Evolutionary conservation across 2,113 vertebrate genomes (phyloP).

Genomic region (Epinephelus moara): DNA sequence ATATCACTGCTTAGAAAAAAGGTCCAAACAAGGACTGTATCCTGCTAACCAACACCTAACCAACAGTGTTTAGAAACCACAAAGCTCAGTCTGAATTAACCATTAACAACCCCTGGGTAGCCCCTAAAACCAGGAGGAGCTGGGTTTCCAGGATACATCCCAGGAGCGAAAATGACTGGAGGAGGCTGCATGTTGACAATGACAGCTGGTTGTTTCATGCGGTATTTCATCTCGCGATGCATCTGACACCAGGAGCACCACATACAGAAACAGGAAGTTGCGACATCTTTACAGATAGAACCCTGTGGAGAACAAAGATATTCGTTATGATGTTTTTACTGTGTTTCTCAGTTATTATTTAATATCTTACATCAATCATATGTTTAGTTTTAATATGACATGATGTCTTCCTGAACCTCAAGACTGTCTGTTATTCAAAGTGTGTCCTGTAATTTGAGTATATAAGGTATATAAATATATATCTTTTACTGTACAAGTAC

Average conservation of each 20-base stretch:
- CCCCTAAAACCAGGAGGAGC: too few species aligned
- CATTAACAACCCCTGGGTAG: too few species aligned
- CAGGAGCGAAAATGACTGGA: neutral
- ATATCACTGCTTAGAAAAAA: neutral
- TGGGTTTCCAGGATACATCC: too few species aligned
- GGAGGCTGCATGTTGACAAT: constrained; percentile 48
- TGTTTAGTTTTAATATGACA: too few species aligned
- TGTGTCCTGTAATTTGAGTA: too few species aligned
- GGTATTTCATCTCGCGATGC: constrained; percentile 56
- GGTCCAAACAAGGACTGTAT: neutral
- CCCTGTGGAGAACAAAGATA: constrained; percentile 45
- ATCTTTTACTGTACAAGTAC: too few species aligned
- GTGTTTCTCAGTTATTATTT: neutral
- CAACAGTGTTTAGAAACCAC: neutral
- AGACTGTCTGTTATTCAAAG: too few species aligned
- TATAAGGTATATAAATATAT: too few species aligned
- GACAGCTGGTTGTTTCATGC: neutral
- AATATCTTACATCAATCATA: too few species aligned
- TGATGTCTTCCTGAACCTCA: too few species aligned
- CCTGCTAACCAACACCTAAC: neutral
- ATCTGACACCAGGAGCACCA: constrained; percentile 73
- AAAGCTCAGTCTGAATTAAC: too few species aligned
- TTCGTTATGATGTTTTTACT: neutral
- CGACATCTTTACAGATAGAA: constrained; percentile 49
- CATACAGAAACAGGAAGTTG: constrained; percentile 48